phyloP scores from a whole-genome alignment of 2,113 vertebrate species.

The Heptranchias perlo region DNA sequence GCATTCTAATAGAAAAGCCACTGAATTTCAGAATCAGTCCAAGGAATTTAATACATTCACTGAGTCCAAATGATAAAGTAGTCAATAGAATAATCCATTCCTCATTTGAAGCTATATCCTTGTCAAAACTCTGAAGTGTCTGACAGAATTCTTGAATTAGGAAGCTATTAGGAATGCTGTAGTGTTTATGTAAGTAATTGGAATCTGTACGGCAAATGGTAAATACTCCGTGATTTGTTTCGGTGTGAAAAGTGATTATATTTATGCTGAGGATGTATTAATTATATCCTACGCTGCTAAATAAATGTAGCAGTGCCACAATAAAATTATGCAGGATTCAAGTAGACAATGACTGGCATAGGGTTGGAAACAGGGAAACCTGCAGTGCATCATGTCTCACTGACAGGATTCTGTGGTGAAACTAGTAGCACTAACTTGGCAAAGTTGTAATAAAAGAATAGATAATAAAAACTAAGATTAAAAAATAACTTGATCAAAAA shows the following conservation, averaged over 20 bases:
- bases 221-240: not conserved
- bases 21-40: not conserved
- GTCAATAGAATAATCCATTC: not conserved
- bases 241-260: not conserved
- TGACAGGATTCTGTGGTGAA: not conserved
- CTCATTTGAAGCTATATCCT: not conserved
- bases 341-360: not conserved
- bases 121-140: not conserved
- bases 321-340: not conserved
- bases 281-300: not conserved
- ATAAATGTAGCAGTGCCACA: not conserved
- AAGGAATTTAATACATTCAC: not conserved
- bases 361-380: too few relatives aligned
- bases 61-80: not conserved
- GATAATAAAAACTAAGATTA: slow-evolving; percentile 12
- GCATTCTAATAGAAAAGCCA: not conserved
- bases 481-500: slow-evolving; percentile 19
- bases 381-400: not conserved
- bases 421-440: not conserved
- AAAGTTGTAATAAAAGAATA: not conserved
- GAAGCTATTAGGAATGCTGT: not conserved
- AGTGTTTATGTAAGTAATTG: not conserved
- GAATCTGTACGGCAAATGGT: not conserved
- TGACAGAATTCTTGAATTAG: not conserved
- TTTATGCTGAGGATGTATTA: not conserved